Conservation (phyloP, 2,888 invertebrate genomes). For the Xylota sylvarum region DNA sequence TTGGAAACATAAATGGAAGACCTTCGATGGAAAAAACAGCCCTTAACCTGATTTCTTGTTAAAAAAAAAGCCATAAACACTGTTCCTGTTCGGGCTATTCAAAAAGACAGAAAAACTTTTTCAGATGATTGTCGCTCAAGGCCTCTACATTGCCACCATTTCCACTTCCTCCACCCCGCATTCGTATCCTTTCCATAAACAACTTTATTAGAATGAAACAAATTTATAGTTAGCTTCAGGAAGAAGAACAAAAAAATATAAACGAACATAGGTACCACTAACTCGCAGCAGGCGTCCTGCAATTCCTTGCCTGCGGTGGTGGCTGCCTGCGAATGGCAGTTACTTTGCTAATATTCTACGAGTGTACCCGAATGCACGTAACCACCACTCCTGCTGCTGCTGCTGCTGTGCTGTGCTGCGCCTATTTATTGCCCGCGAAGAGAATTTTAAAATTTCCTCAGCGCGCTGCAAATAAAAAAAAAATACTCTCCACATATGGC, state of each 20-base stretch:
- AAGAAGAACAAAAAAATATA: neutral
- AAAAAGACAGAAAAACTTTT: no score
- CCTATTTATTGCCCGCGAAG: slow-evolving; percentile 72
- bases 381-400: slow-evolving; percentile 44
- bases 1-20: no score
- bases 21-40: no score
- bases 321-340: slow-evolving; percentile 59
- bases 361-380: slow-evolving; percentile 60
- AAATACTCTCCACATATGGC: slow-evolving; percentile 26
- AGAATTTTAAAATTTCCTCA: slow-evolving; percentile 67
- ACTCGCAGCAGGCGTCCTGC: slow-evolving; percentile 66
- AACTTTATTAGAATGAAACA: slow-evolving; percentile 57
- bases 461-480: slow-evolving; percentile 43
- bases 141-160: no score
- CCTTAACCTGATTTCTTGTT: no score
- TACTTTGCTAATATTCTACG: slow-evolving; percentile 68
- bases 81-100: no score
- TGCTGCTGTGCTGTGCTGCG: no score
- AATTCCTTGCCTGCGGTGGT: slow-evolving; percentile 38
- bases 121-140: no score
- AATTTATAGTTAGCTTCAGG: slow-evolving; percentile 7
- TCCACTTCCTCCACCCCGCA: no score
- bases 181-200: slow-evolving; percentile 33
- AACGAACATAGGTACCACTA: slow-evolving; percentile 20
- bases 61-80: no score